Conservation (phyloP, 1,140 invertebrate genomes). For the Aphaenogaster rudis region DNA sequence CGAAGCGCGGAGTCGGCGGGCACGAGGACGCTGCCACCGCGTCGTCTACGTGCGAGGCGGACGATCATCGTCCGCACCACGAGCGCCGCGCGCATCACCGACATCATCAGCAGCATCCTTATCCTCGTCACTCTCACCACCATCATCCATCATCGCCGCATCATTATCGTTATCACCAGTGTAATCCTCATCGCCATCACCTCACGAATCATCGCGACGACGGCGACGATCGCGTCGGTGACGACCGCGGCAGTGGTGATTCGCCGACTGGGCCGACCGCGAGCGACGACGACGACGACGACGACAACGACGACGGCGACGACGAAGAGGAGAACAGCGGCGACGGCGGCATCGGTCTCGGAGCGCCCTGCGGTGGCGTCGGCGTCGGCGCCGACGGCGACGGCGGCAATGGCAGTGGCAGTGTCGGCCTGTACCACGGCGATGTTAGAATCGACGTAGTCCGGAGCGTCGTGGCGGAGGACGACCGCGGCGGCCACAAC, state of each 20-base stretch:
- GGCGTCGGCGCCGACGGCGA: background rate
- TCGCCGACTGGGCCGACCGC: slow-evolving; percentile 17
- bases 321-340: slow-evolving; percentile 59
- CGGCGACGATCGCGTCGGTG: slow-evolving; percentile 39
- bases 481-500: slow-evolving; percentile 12
- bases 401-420: slow-evolving; percentile 20
- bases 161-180: slow-evolving; percentile 40
- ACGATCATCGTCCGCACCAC: too few relatives aligned
- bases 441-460: slow-evolving; percentile 44
- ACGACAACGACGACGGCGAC: slow-evolving; percentile 1
- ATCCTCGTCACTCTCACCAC: background rate
- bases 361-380: slow-evolving; percentile 43
- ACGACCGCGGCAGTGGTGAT: slow-evolving; percentile 16
- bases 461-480: slow-evolving; percentile 9
- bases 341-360: slow-evolving; percentile 35
- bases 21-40: slow-evolving; percentile 32
- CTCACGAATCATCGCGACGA: slow-evolving; percentile 1
- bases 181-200: slow-evolving; percentile 1
- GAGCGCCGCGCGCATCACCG: slow-evolving; percentile 37
- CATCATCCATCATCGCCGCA: slow-evolving; percentile 8
- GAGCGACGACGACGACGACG: slow-evolving; percentile 23
- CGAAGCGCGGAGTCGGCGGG: slow-evolving; percentile 45
- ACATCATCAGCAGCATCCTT: slow-evolving; percentile 16
- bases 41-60: background rate
- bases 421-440: slow-evolving; percentile 30